Evolutionary conservation across 1,140 invertebrate species (phyloP).

Genomic region (Drosophila paulistorum): DNA sequence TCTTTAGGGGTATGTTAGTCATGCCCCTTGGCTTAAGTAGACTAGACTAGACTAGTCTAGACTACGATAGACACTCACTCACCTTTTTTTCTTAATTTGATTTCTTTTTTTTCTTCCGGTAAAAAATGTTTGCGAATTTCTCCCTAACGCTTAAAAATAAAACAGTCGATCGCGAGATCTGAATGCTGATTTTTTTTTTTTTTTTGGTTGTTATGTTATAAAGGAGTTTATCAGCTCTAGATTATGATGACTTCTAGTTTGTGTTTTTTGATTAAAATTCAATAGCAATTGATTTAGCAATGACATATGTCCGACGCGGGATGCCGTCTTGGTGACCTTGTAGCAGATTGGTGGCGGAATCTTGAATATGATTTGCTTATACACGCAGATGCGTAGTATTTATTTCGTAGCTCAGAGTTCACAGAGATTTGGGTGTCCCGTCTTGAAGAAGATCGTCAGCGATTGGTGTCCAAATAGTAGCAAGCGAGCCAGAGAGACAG

Average conservation of each 20-base stretch:
- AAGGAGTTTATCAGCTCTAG: slow-evolving; percentile 80
- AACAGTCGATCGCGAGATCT: slow-evolving; percentile 34
- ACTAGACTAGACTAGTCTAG: neutral
- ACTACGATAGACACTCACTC: slow-evolving; percentile 48
- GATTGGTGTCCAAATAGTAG: neutral
- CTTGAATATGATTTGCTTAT: slow-evolving; percentile 58
- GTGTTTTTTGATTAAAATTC: slow-evolving; percentile 78
- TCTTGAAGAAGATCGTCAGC: slow-evolving; percentile 1
- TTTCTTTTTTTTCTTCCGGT: slow-evolving; percentile 81
- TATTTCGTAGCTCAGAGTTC: neutral
- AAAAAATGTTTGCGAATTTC: slow-evolving; percentile 80
- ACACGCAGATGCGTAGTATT: slow-evolving; percentile 16
- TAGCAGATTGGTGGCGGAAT: slow-evolving; percentile 70
- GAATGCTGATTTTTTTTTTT: too few relatives aligned
- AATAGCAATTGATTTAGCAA: slow-evolving; percentile 72
- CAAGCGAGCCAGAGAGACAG: too few relatives aligned
- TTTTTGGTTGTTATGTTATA: slow-evolving; percentile 72
- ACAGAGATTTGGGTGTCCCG: neutral
- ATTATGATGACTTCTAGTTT: slow-evolving; percentile 70
- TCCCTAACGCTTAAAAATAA: slow-evolving; percentile 53
- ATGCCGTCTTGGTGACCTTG: slow-evolving; percentile 75
- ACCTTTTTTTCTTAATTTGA: slow-evolving; percentile 72
- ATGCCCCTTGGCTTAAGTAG: neutral
- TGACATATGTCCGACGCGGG: slow-evolving; percentile 77
- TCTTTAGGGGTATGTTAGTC: neutral